Evolutionary conservation across 2,888 invertebrate genomes (phyloP), one percentile per base, ranked within the genome.

Genomic region (Adelognathus sp.): DNA sequence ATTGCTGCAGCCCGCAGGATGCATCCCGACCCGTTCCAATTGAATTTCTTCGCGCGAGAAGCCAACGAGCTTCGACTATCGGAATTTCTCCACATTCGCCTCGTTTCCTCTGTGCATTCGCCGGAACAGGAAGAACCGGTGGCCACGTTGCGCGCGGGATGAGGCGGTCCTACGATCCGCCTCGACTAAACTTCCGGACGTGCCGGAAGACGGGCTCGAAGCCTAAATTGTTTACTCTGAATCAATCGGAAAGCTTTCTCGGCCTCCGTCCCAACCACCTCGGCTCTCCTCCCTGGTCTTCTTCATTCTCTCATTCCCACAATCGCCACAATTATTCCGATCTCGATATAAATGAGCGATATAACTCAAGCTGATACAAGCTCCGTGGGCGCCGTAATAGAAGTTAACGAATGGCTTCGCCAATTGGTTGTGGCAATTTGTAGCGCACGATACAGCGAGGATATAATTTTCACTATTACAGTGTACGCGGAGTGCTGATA

Each of bases 401-500:
- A 54, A 67, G 54, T 61, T 56, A 77, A 77, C 72, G 46, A 77
- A 77, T 77, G 44, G 39, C 54, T 4, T 31, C 11, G n/a, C 63
- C 21, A 77, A 77, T 77, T 50, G 63, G 44, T 67, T 27, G 54
- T 69, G 46, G 56, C 67, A 72, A 77, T 77, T 63, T 56, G 54
- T 58, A 66, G n/a, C n/a, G n/a, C n/a, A n/a, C 56, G 54, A 39
- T 50, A 73, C 56, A 67, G n/a, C 67, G n/a, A 44, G 33, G 33
- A 63, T 63, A 67, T 63, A 63, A 77, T 73, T 77, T 69, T 41
- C 24, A 44, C 67, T 73, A 63, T 77, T 73, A 69, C 29, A 67
- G 73, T 50, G 56, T 36, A 36, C 18, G 50, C 36, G 16, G 3
- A 36, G 27, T 39, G 41, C 21, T 24, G 39, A 58, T 77, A 77